A percentile compares a stretch with the other conserved stretches of the same genome.
phyloP scores from a whole-genome alignment of 1,140 invertebrate genomes.

The Drosophila insularis region DNA sequence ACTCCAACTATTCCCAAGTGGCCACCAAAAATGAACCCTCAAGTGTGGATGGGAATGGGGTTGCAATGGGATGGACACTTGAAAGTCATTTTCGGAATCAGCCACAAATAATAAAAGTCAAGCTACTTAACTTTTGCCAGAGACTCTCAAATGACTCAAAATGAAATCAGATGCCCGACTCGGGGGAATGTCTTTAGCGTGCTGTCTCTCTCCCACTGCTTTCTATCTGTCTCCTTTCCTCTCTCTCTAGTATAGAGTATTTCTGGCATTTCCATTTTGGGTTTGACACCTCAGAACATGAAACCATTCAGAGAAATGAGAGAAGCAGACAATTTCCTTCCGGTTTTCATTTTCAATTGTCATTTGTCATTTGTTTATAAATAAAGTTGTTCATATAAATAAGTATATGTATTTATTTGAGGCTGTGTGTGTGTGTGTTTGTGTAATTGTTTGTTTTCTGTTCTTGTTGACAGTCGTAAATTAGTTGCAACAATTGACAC shows the following conservation, averaged over 20 bases:
- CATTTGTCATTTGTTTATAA: slow-evolving; percentile 79
- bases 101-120: slow-evolving; percentile 80
- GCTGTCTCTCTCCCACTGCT: slow-evolving; percentile 6
- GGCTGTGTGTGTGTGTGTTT: slow-evolving; percentile 19
- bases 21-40: slow-evolving; percentile 31
- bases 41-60: slow-evolving; percentile 12
- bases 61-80: slow-evolving; percentile 44
- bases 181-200: slow-evolving; percentile 49
- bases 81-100: slow-evolving; percentile 73
- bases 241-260: slow-evolving; percentile 15
- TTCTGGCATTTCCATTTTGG: slow-evolving; percentile 11
- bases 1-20: slow-evolving; percentile 20
- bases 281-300: slow-evolving; percentile 66
- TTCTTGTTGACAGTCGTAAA: slow-evolving; percentile 70
- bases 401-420: background rate
- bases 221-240: background rate
- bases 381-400: slow-evolving; percentile 51
- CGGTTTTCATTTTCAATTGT: slow-evolving; percentile 76
- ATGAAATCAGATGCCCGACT: slow-evolving; percentile 74
- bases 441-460: slow-evolving; percentile 9
- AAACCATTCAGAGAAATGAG: slow-evolving; percentile 75
- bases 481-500: slow-evolving; percentile 75
- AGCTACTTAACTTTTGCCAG: slow-evolving; percentile 61
- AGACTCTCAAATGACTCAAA: slow-evolving; percentile 66
- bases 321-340: slow-evolving; percentile 75